Evolutionary conservation across 1,140 invertebrate species (phyloP), one percentile per base, ranked within the genome.

Genomic region (Pentalonia nigronervosa): DNA sequence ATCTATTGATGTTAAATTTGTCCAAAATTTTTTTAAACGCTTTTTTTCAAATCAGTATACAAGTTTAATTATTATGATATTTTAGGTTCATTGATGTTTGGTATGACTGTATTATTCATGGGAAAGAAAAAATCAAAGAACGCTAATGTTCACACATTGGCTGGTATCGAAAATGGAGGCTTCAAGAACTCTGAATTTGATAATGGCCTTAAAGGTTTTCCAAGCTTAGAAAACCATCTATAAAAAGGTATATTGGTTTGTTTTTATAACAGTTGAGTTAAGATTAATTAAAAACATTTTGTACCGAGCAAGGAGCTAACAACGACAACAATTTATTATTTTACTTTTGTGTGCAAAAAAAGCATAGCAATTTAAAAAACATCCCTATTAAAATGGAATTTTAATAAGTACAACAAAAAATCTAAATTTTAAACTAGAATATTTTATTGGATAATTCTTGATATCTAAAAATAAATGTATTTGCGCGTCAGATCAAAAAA

Each of bases 41-140:
- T n/a, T 76, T n/a, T 4, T 76, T 76, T 76, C 4, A 76, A 76
- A n/a, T n/a, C 11, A 7, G n/a, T n/a, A 17, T 76, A 30, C 2
- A n/a, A 76, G n/a, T n/a, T 76, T 76, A n/a, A 76, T 76, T 17
- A n/a, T 6, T 34, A n/a, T 76, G 2, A 76, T 76, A n/a, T 76
- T 76, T 76, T 94, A 95, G 94, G 94, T 94, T 95, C 94, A n/a
- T 93, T 94, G 25, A 93, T 95, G 36, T 95, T 95, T 56, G 94
- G 87, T 50, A 94, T 94, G 45, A 95, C 94, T 21, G 94, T 94
- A 11, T 86, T 95, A 23, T 94, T 94, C 91, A 95, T 95, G 94
- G 94, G 94, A 25, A 94, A 94, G 87, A 93, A 94, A 30, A 91
- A 92, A 88, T 41, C 84, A 11, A 93, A 67, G 91, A 94, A 94